Evolutionary conservation across 2,113 vertebrate genomes (phyloP).

Genomic region (Sebastes schlegelii): DNA sequence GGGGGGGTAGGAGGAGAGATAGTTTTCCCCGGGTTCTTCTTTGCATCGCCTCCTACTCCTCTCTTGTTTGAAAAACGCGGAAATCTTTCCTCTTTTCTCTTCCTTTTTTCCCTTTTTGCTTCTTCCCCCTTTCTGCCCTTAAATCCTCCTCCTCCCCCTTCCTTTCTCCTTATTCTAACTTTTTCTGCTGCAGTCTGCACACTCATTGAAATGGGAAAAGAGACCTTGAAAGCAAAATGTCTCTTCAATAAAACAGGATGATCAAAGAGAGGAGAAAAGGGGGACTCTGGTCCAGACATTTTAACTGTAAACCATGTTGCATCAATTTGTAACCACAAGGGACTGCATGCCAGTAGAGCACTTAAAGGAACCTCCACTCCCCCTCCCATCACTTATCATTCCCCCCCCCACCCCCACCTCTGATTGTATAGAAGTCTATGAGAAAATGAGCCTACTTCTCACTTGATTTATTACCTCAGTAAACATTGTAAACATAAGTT

Average conservation of each 20-base stretch:
- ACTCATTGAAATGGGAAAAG: slow-evolving; percentile 41
- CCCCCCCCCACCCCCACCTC: background rate
- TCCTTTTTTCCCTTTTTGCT: background rate
- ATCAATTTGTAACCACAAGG: slow-evolving; percentile 64
- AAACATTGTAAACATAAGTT: no score
- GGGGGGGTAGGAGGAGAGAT: slow-evolving; percentile 34
- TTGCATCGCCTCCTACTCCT: slow-evolving; percentile 35
- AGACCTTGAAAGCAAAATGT: slow-evolving; percentile 58
- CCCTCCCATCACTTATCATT: slow-evolving; percentile 17
- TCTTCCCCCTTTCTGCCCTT: slow-evolving; percentile 8
- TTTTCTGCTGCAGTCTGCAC: slow-evolving; percentile 39
- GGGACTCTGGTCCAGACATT: slow-evolving; percentile 45
- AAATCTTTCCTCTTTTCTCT: slow-evolving; percentile 25
- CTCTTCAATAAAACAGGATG: slow-evolving; percentile 53
- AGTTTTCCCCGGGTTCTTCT: slow-evolving; percentile 49
- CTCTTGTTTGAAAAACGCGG: slow-evolving; percentile 32
- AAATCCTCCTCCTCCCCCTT: slow-evolving; percentile 15
- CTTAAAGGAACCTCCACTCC: slow-evolving; percentile 44
- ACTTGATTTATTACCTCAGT: no score
- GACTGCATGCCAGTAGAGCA: slow-evolving; percentile 56
- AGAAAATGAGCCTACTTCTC: no score
- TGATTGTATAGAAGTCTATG: no score
- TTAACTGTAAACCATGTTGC: slow-evolving; percentile 58
- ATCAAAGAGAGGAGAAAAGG: slow-evolving; percentile 48
- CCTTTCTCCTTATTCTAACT: slow-evolving; percentile 14